These are phyloP conservation scores for Ochotona curzoniae DNA, from an alignment of 2,113 vertebrate genomes.

Conservation along the genomic window DNA sequence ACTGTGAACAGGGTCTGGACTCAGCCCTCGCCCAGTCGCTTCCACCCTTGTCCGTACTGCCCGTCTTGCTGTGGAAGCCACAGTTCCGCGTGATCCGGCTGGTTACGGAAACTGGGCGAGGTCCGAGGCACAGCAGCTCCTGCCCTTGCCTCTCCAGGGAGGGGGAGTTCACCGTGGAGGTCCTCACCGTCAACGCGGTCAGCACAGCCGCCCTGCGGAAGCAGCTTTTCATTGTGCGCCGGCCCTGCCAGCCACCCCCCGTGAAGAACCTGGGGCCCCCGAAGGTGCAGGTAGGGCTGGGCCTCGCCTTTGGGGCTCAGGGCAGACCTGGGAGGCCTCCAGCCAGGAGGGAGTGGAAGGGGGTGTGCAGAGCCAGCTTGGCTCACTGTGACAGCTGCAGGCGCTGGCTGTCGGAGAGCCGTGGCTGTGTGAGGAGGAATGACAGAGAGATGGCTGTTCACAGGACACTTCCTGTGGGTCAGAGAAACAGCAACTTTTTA, in stretches of 20 bases:
- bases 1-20: no score
- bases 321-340: no score
- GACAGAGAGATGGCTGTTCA: not conserved
- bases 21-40: accelerated
- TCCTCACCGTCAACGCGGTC: slow-evolving; percentile 86
- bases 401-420: not conserved
- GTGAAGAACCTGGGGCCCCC: slow-evolving; percentile 90
- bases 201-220: slow-evolving; percentile 86
- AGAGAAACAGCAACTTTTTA: not conserved
- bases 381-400: not conserved
- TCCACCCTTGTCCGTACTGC: no score
- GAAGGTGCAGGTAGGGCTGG: slow-evolving; percentile 86
- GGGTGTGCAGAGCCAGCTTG: not conserved
- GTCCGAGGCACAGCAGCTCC: accelerated
- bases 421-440: not conserved
- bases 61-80: accelerated
- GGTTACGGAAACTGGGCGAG: no score
- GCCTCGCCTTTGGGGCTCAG: no score
- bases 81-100: accelerated
- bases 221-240: slow-evolving; percentile 86
- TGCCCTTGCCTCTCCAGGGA: slow-evolving; percentile 76
- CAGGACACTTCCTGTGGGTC: not conserved
- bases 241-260: slow-evolving; percentile 88
- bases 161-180: slow-evolving; percentile 87
- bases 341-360: no score